Percentiles rank a stretch among this genome's conserved stretches.
Conservation (phyloP, 2,888 invertebrate species). For the Scaptomyza reducta region DNA sequence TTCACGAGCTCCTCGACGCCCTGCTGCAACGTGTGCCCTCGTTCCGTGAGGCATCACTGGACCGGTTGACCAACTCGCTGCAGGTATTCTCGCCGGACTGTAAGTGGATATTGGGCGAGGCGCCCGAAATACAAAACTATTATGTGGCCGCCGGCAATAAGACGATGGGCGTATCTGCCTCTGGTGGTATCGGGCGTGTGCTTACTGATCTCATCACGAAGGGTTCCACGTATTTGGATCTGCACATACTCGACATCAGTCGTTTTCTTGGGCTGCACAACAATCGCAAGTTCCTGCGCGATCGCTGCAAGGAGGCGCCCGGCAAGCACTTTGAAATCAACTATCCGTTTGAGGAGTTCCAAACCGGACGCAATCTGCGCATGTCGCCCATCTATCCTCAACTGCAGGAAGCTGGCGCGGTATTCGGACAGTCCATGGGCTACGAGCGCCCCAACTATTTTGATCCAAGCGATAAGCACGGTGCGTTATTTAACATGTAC, state of each 20-base stretch:
- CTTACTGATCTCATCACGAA: slow-evolving; percentile 94
- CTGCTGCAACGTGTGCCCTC: slow-evolving; percentile 92
- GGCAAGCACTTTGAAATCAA: slow-evolving; percentile 92
- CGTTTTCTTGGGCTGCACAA: slow-evolving; percentile 97
- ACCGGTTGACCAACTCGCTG: slow-evolving; percentile 93
- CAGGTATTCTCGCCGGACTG: slow-evolving; percentile 99
- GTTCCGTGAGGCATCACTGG: slow-evolving; percentile 90
- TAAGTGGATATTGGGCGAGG: slow-evolving; percentile 97
- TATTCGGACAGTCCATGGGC: slow-evolving; percentile 98
- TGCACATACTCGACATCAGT: slow-evolving; percentile 95
- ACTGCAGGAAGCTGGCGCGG: slow-evolving; percentile 94
- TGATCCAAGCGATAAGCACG: slow-evolving; percentile 85
- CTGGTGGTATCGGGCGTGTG: slow-evolving; percentile 96
- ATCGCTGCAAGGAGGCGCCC: slow-evolving; percentile 96
- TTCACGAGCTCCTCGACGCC: slow-evolving; percentile 94
- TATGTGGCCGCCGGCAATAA: slow-evolving; percentile 98
- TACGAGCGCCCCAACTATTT: slow-evolving; percentile 98
- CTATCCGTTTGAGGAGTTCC: slow-evolving; percentile 94
- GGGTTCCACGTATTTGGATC: slow-evolving; percentile 91
- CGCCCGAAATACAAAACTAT: slow-evolving; percentile 95
- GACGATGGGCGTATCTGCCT: slow-evolving; percentile 97
- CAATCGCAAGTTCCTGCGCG: slow-evolving; percentile 95
- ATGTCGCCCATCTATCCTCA: slow-evolving; percentile 98
- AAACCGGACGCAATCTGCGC: slow-evolving; percentile 94
- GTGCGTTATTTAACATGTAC: slow-evolving; percentile 64